phyloP scores from a whole-genome alignment of 2,113 vertebrate genomes.

The Oncorhynchus masou region DNA sequence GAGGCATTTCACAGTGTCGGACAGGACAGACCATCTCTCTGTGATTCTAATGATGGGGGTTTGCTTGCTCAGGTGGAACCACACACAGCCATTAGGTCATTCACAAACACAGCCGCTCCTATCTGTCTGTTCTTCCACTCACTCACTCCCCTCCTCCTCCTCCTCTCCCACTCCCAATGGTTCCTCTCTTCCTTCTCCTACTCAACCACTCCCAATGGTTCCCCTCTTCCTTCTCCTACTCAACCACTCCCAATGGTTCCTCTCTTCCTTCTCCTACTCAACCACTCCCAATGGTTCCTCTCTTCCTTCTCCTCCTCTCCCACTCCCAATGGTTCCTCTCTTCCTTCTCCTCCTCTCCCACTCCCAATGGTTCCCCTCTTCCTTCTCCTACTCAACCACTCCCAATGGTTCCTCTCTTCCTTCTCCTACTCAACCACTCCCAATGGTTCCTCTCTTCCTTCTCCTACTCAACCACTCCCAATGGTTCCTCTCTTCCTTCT shows the following conservation, averaged over 20 bases:
- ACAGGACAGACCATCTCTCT: not conserved
- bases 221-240: not conserved
- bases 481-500: not conserved
- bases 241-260: not conserved
- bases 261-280: too few relatives aligned
- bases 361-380: too few relatives aligned
- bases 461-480: not conserved
- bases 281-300: too few relatives aligned
- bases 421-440: not conserved
- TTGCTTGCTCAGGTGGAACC: slow-evolving; percentile 64
- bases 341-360: not conserved
- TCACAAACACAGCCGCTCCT: slow-evolving; percentile 20
- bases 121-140: not conserved
- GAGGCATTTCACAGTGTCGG: slow-evolving; percentile 28
- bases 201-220: not conserved
- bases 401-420: not conserved
- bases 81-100: slow-evolving; percentile 50
- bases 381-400: not conserved
- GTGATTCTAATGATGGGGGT: slow-evolving; percentile 19
- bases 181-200: too few relatives aligned
- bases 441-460: not conserved
- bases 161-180: too few relatives aligned
- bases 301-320: not conserved
- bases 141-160: not conserved
- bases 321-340: not conserved